phyloP scores from a whole-genome alignment of 2,113 vertebrate genomes.

The Axis porcinus region DNA sequence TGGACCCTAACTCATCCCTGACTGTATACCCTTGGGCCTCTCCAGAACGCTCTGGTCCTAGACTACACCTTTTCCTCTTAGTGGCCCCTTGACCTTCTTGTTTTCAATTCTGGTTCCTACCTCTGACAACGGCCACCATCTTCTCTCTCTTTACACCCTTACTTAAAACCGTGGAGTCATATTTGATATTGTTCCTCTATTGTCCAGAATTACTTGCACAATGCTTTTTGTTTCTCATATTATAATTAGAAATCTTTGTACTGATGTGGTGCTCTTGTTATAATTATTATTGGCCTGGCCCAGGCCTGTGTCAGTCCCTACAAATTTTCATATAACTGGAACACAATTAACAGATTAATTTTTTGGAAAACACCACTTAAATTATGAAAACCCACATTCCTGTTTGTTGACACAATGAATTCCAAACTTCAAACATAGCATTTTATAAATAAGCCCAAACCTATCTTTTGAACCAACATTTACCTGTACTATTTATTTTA shows the following conservation, averaged over 20 bases:
- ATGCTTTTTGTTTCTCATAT: not conserved
- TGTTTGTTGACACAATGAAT: constrained; percentile 24
- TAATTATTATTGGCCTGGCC: not conserved
- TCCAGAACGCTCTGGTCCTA: not conserved
- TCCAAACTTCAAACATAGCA: not conserved
- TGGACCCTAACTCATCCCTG: not conserved
- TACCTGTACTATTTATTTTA: not conserved
- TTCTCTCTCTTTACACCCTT: not conserved
- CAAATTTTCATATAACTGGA: not conserved
- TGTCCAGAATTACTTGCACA: not conserved
- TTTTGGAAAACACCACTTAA: not conserved
- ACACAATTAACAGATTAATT: not conserved
- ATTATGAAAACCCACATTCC: not conserved
- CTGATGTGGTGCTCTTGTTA: not conserved
- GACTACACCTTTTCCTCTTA: not conserved
- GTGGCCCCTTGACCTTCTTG: not conserved
- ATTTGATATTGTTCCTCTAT: not conserved
- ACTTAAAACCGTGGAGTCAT: not conserved
- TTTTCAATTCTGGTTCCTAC: not conserved
- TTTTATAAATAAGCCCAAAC: not conserved
- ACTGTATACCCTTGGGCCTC: not conserved
- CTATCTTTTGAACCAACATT: not conserved
- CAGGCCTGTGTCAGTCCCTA: not conserved
- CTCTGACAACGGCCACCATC: not conserved
- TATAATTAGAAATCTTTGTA: not conserved